Base-by-base conservation (phyloP, 2,113 vertebrate genomes). In the Pedionomus torquatus region DNA sequence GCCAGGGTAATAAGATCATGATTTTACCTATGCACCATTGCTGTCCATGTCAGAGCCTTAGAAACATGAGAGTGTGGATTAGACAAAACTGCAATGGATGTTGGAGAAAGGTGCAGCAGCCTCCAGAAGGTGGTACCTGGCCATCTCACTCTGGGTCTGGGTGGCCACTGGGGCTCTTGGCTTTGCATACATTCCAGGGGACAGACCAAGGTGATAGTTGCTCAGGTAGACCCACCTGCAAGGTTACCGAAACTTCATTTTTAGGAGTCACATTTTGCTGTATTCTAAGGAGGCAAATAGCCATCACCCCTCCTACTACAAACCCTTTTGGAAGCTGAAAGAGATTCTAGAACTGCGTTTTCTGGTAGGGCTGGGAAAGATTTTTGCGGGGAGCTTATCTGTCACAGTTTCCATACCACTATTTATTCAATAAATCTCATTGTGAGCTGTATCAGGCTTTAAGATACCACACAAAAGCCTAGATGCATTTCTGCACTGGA, bases 1-100 rank as follows among this genome's bases (percentile, higher is more conserved):
- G 1, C 13, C 5, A 13, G n/a, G n/a, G 15, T 0, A 0, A 71
- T 70, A 57, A 35, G 39, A 3, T n/a, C 0, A 0, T 30, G n/a
- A 9, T 23, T 76, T 12, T 63, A 35, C 69, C n/a, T 69, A 12
- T 20, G 7, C 30, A 68, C 10, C 6, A 14, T 64, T 37, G 10
- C 48, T 71, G 79, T 13, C 43, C 3, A 1, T 1, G 2, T 20
- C 44, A 72, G 63, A 48, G 10, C 31, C 49, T 41, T 90, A n/a
- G 52, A 61, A 93, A n/a, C 10, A 11, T 0, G 1, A 31, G 19
- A 48, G 18, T 12, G 10, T 57, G 23, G 41, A 51, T 63, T 25
- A 61, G 48, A 41, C 12, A 79, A 28, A 71, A 48, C 9, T 55
- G 17, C 20, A 7, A 4, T 7, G 15, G 11, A 24, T 44, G 16